Percentiles rank a stretch among this genome's conserved stretches.
Evolutionary conservation across 2,113 vertebrate species (phyloP).

Genomic region (Polyodon spathula): DNA sequence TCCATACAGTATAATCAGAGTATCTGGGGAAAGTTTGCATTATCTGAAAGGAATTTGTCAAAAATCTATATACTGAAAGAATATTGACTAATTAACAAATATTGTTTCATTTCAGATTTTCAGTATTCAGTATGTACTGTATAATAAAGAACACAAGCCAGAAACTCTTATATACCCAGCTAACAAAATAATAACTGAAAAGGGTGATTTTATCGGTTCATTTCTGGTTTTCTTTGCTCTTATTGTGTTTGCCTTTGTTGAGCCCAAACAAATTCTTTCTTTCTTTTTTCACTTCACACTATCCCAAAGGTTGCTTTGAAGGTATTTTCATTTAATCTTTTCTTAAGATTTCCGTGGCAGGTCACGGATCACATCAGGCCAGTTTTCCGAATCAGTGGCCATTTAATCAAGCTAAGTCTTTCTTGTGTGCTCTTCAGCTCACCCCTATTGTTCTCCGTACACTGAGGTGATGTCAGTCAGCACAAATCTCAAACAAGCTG

Average conservation of each 20-base stretch:
- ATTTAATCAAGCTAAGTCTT: slow-evolving; percentile 81
- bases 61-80: no score
- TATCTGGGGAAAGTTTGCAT: no score
- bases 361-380: slow-evolving; percentile 75
- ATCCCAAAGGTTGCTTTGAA: slow-evolving; percentile 54
- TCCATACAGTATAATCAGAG: no score
- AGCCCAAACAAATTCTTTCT: slow-evolving; percentile 11
- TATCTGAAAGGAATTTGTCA: no score
- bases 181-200: no score
- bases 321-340: slow-evolving; percentile 71
- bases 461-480: slow-evolving; percentile 64
- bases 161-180: no score
- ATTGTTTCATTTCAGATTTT: no score
- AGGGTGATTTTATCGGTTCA: no score
- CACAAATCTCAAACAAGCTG: slow-evolving; percentile 35
- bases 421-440: slow-evolving; percentile 49
- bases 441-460: slow-evolving; percentile 61
- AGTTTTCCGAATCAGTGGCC: slow-evolving; percentile 80
- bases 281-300: slow-evolving; percentile 35
- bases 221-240: background rate
- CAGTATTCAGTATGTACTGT: no score
- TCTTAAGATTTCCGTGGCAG: slow-evolving; percentile 49
- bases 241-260: background rate
- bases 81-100: no score
- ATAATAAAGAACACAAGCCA: no score